Conservation (phyloP, 53 echinoderm and acorn worm species). For the Henricia sp. region DNA sequence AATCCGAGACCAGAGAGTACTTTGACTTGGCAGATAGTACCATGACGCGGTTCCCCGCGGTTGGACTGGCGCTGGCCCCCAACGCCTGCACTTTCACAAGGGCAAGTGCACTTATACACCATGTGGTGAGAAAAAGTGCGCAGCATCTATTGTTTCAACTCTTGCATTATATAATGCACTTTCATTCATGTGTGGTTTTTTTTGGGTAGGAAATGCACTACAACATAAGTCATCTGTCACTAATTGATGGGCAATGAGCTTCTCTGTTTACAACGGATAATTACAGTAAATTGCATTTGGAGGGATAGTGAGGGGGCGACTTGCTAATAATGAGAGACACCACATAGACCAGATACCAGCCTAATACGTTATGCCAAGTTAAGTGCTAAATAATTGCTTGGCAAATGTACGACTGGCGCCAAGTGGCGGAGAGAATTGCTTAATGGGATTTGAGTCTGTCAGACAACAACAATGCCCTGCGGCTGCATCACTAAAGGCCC, state of each 20-base stretch:
- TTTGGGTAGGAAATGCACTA: constrained; percentile 22
- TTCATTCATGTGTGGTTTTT: not conserved
- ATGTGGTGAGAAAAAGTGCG: constrained; percentile 55
- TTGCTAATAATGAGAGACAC: too few species aligned
- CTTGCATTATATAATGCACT: not conserved
- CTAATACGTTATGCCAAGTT: too few species aligned
- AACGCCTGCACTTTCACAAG: constrained; percentile 23
- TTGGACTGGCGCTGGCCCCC: constrained; percentile 24
- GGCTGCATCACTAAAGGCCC: too few species aligned
- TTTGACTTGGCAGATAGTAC: constrained; percentile 47
- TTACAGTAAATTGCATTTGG: constrained; percentile 42
- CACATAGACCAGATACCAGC: too few species aligned
- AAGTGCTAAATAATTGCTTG: too few species aligned
- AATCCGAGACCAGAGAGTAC: constrained; percentile 25
- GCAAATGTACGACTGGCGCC: too few species aligned
- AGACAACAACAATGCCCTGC: too few species aligned
- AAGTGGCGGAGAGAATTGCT: too few species aligned
- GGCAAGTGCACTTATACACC: constrained; percentile 59
- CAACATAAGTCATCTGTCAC: constrained; percentile 45
- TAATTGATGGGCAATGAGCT: constrained; percentile 57
- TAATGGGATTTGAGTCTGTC: too few species aligned
- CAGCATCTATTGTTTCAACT: constrained; percentile 52
- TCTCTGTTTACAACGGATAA: constrained; percentile 58
- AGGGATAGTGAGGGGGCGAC: not conserved
- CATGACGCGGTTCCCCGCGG: constrained; percentile 30